phyloP scores from a whole-genome alignment of 2,113 vertebrate species.

The Scalopus aquaticus region DNA sequence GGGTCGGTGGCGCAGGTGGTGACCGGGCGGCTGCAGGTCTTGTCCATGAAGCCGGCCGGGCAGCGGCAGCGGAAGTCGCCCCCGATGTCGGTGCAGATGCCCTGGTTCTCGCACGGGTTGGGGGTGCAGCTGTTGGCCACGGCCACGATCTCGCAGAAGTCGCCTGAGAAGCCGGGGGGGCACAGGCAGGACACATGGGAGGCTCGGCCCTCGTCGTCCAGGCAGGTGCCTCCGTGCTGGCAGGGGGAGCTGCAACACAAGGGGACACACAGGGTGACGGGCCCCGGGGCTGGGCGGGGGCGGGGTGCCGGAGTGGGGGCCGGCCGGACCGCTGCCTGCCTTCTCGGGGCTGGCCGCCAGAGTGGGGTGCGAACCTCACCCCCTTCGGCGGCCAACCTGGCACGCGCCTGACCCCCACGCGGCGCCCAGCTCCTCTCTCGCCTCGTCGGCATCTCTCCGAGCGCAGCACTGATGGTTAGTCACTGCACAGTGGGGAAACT shows the following conservation, averaged over 20 bases:
- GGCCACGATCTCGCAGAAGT: conserved; percentile 91
- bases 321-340: not conserved
- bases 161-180: conserved; percentile 90
- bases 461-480: not conserved
- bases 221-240: conserved; percentile 93
- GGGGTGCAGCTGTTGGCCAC: conserved; percentile 88
- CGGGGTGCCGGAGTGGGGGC: accelerated
- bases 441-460: not conserved
- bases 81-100: conserved; percentile 89
- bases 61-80: conserved; percentile 90
- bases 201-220: conserved; percentile 86
- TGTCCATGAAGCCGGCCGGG: conserved; percentile 87
- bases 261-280: not conserved
- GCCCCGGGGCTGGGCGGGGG: not conserved
- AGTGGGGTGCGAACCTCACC: not conserved
- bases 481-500: conserved; percentile 38
- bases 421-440: not conserved
- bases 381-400: not conserved
- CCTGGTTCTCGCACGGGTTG: conserved; percentile 92
- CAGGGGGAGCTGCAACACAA: conserved; percentile 90
- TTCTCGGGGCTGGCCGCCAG: too few species aligned
- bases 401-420: not conserved
- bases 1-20: conserved; percentile 84
- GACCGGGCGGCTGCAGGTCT: conserved; percentile 87
- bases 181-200: conserved; percentile 90